Conservation (phyloP, 2,113 vertebrate genomes). For the Gadus chalcogrammus region DNA sequence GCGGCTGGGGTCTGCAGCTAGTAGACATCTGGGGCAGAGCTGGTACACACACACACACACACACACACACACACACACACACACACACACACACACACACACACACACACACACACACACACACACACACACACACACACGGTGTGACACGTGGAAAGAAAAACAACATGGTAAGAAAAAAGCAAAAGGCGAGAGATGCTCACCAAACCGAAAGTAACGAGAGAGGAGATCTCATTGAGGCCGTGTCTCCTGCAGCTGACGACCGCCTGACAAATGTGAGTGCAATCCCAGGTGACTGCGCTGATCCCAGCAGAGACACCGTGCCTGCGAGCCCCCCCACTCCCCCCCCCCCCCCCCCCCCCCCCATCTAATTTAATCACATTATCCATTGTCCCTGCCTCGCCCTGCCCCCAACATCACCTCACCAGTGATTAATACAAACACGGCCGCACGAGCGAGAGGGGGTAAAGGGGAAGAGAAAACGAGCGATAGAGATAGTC, state of each 20-base stretch:
- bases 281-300: constrained; percentile 46
- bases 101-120: constrained; percentile 12
- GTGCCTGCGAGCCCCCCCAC: constrained; percentile 16
- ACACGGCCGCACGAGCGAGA: constrained; percentile 40
- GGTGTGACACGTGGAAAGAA: constrained; percentile 12
- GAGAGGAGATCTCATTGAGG: constrained; percentile 35
- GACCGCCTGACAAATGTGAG: constrained; percentile 47
- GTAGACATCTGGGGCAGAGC: constrained; percentile 9
- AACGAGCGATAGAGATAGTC: constrained; percentile 27
- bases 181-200: constrained; percentile 7
- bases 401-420: constrained; percentile 36
- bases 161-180: constrained; percentile 20
- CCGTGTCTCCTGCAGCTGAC: constrained; percentile 29
- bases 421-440: constrained; percentile 57
- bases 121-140: constrained; percentile 8
- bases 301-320: constrained; percentile 42
- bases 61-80: constrained; percentile 1
- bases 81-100: constrained; percentile 7
- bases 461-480: constrained; percentile 13
- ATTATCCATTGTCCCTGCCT: constrained; percentile 47
- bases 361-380: constrained; percentile 57
- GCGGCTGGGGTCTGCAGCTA: not conserved
- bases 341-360: constrained; percentile 15
- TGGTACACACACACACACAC: constrained; percentile 14
- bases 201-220: constrained; percentile 23